phyloP scores from a whole-genome alignment of 2,113 vertebrate genomes.

The Pteruthius melanotis region DNA sequence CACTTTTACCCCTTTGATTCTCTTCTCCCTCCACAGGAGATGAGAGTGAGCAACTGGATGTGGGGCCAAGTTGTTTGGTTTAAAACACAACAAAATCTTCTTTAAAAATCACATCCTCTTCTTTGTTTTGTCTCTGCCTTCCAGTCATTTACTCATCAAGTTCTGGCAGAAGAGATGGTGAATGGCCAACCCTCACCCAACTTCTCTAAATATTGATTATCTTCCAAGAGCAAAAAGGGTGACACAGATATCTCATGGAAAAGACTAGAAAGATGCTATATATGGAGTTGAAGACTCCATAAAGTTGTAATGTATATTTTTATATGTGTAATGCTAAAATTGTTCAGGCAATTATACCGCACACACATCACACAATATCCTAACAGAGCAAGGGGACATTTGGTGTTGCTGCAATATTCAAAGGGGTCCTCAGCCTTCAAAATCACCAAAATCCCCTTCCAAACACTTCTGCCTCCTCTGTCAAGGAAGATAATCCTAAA shows the following conservation, averaged over 20 bases:
- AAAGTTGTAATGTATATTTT: background rate
- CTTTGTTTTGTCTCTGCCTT: background rate
- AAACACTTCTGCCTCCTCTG: background rate
- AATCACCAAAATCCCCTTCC: background rate
- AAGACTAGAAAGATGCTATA: background rate
- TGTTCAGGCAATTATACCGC: background rate
- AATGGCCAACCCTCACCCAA: background rate
- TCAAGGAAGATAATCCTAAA: background rate
- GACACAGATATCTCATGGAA: background rate
- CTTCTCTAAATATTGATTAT: background rate
- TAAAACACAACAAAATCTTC: background rate
- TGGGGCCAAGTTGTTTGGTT: background rate
- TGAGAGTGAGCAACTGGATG: rapidly evolving
- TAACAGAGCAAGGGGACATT: background rate
- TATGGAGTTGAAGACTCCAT: background rate
- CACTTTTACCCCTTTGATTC: background rate
- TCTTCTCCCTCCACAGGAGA: background rate
- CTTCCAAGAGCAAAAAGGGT: background rate
- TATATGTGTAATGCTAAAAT: background rate
- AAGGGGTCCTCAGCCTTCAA: background rate
- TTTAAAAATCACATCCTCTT: background rate
- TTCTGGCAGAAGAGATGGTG: background rate
- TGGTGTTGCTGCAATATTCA: background rate
- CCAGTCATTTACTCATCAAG: background rate
- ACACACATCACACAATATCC: too few relatives aligned